phyloP scores from a whole-genome alignment of 2,113 vertebrate genomes.

The Cygnus buccinator region DNA sequence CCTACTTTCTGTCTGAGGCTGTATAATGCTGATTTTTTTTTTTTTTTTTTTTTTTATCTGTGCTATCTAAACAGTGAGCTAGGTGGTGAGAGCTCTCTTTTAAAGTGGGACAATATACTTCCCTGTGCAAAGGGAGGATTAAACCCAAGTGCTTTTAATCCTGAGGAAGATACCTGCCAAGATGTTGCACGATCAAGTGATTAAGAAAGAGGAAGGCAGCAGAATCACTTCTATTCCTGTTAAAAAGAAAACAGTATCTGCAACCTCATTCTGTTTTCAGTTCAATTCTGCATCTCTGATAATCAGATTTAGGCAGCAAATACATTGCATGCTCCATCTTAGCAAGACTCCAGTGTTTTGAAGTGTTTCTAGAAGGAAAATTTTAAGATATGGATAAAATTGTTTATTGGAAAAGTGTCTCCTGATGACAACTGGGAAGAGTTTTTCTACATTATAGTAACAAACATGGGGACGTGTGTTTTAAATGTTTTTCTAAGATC shows the following conservation, averaged over 20 bases:
- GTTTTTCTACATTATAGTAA: neutral
- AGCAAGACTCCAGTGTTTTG: neutral
- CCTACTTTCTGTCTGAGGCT: neutral
- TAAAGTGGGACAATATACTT: neutral
- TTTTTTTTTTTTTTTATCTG: neutral
- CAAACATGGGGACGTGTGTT: neutral
- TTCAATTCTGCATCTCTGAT: neutral
- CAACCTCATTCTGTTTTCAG: neutral
- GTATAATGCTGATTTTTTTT: neutral
- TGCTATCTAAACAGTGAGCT: neutral
- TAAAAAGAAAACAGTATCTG: neutral
- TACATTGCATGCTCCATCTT: neutral
- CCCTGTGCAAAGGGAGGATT: neutral
- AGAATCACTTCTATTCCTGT: neutral
- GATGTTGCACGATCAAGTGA: neutral
- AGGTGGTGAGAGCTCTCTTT: neutral
- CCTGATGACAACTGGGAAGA: neutral
- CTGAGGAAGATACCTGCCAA: neutral
- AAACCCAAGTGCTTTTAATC: neutral
- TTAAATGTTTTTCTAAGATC: neutral
- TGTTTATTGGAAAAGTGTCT: neutral
- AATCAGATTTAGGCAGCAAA: neutral
- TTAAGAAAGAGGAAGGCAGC: neutral
- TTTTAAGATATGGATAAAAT: neutral
- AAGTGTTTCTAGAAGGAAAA: neutral